These are phyloP conservation scores for Saccostrea glomerata DNA, from an alignment of 1,140 invertebrate genomes.

Conservation along the genomic window DNA sequence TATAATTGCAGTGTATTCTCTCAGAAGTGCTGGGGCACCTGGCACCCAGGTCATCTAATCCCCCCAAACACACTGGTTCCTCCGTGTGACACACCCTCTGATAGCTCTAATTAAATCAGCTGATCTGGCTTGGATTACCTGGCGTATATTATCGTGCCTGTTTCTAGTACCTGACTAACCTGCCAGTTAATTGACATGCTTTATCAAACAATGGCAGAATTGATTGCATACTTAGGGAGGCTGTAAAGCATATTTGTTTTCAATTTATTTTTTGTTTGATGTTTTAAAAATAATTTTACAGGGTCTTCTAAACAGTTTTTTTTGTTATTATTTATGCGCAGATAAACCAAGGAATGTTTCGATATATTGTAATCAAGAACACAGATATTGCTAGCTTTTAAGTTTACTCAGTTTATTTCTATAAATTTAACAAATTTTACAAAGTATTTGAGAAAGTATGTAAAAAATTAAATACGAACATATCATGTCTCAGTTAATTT, in stretches of 20 bases:
- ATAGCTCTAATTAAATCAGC: background rate
- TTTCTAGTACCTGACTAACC: background rate
- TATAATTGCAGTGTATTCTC: too few relatives aligned
- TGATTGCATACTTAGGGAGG: background rate
- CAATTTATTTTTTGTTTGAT: background rate
- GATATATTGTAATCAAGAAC: background rate
- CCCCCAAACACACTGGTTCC: background rate
- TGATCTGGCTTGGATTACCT: background rate
- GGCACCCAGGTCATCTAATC: background rate
- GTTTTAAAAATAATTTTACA: background rate
- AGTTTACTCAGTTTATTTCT: background rate
- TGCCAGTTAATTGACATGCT: slow-evolving; percentile 7
- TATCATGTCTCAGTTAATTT: background rate
- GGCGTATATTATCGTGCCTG: background rate
- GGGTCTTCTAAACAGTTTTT: background rate
- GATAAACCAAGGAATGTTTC: background rate
- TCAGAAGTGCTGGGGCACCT: background rate
- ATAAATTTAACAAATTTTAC: background rate
- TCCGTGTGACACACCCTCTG: background rate
- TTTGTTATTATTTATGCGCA: background rate
- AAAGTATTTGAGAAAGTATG: background rate
- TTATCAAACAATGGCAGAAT: background rate
- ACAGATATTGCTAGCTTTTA: background rate
- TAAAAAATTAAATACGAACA: background rate
- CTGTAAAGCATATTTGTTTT: background rate